Evolutionary conservation across 2,797 vertebrate genomes (phyloP).

Genomic region (Myripristis jacobus): DNA sequence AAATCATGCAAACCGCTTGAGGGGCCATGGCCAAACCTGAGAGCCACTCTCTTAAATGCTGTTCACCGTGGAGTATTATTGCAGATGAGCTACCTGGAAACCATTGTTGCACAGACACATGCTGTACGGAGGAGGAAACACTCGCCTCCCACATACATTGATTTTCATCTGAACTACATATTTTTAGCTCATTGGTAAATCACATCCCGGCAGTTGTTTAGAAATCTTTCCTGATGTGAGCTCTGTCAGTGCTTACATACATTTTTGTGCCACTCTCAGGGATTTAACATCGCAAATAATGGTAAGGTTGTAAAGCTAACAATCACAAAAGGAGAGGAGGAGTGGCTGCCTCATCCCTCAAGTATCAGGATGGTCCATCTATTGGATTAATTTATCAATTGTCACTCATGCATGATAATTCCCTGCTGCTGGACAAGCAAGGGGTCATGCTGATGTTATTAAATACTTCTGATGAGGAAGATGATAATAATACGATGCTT

Average conservation of each 20-base stretch:
- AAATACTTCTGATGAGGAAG: conserved; percentile 37
- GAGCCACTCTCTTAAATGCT: conserved; percentile 14
- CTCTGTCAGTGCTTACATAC: conserved; percentile 5
- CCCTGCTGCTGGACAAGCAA: conserved; percentile 44
- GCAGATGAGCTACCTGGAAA: conserved; percentile 43
- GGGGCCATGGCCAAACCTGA: conserved; percentile 18
- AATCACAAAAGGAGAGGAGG: background rate
- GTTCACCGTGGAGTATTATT: conserved; percentile 7
- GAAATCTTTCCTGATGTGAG: conserved; percentile 33
- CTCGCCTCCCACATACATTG: conserved; percentile 8
- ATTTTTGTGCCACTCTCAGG: conserved; percentile 31
- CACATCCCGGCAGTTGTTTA: conserved; percentile 31
- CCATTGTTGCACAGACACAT: conserved; percentile 20
- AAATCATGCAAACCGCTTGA: background rate
- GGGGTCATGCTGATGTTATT: conserved; percentile 31
- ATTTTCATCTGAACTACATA: conserved; percentile 25
- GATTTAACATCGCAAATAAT: conserved; percentile 15
- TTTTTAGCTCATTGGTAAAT: conserved; percentile 36
- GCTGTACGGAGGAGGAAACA: background rate
- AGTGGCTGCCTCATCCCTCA: conserved; percentile 27
- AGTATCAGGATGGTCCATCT: conserved; percentile 25
- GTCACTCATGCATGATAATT: conserved; percentile 51
- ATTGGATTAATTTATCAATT: conserved; percentile 41
- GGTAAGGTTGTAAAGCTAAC: background rate
- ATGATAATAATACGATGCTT: conserved; percentile 22